phyloP scores from a whole-genome alignment of 2,797 vertebrate genomes.

The Coilia nasus region DNA sequence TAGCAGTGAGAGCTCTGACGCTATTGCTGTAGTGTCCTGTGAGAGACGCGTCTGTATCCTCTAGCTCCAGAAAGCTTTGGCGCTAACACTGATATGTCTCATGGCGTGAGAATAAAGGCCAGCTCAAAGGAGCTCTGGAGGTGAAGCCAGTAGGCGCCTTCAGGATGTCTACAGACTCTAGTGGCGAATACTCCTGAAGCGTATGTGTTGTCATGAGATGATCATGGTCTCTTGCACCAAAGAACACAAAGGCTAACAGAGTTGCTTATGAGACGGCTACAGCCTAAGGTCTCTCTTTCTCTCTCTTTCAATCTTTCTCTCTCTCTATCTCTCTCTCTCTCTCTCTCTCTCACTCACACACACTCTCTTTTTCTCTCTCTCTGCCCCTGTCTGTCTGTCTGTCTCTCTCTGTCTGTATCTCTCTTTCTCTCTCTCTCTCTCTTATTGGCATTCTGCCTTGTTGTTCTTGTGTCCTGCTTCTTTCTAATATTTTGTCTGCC shows the following conservation, averaged over 20 bases:
- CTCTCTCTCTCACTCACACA: not conserved
- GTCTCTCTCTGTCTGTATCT: conserved; percentile 22
- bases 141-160: too few relatives aligned
- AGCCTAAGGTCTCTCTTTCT: not conserved
- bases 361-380: not conserved
- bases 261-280: too few relatives aligned
- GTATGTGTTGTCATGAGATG: too few relatives aligned
- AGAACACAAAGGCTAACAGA: too few relatives aligned
- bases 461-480: not conserved
- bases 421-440: not conserved
- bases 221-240: too few relatives aligned
- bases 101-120: too few relatives aligned
- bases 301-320: not conserved
- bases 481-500: too few relatives aligned
- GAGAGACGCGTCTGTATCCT: not conserved
- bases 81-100: too few relatives aligned
- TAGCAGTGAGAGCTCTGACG: not conserved
- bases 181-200: too few relatives aligned
- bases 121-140: too few relatives aligned
- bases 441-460: conserved; percentile 28
- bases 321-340: not conserved
- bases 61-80: too few relatives aligned
- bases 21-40: not conserved
- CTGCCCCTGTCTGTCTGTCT: conserved; percentile 3
- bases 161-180: too few relatives aligned